phyloP scores from a whole-genome alignment of 2,888 invertebrate species.

The Conops quadrifasciatus region DNA sequence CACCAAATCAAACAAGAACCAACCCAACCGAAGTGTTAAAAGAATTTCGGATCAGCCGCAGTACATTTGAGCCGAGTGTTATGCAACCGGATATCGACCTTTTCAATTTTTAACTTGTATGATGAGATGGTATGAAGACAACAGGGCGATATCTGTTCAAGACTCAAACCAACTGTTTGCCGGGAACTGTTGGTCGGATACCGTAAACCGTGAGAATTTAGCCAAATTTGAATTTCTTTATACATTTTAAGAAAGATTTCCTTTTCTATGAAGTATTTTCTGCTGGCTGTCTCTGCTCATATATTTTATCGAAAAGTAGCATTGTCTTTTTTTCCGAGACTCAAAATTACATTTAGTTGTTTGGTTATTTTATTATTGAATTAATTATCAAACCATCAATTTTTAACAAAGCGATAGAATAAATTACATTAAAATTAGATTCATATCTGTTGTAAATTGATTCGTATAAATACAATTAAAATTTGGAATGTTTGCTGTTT shows the following conservation, averaged over 20 bases:
- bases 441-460: too few relatives aligned
- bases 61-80: slow-evolving; percentile 6
- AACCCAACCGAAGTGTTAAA: background rate
- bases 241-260: too few relatives aligned
- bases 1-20: slow-evolving; percentile 8
- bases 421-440: too few relatives aligned
- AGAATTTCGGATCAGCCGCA: slow-evolving; percentile 7
- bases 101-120: slow-evolving; percentile 34
- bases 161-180: background rate
- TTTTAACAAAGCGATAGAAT: background rate
- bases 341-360: too few relatives aligned
- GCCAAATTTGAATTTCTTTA: slow-evolving; percentile 21
- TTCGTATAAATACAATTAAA: background rate
- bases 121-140: background rate
- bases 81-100: slow-evolving; percentile 31
- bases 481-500: background rate
- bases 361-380: too few relatives aligned
- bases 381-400: too few relatives aligned
- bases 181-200: background rate
- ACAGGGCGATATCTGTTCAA: background rate
- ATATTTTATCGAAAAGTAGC: too few relatives aligned
- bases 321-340: too few relatives aligned
- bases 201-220: slow-evolving; percentile 17
- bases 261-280: too few relatives aligned
- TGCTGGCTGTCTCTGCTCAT: too few relatives aligned